These are phyloP conservation scores for Thymallus thymallus DNA, from an alignment of 2,113 vertebrate species.

Conservation along the genomic window DNA sequence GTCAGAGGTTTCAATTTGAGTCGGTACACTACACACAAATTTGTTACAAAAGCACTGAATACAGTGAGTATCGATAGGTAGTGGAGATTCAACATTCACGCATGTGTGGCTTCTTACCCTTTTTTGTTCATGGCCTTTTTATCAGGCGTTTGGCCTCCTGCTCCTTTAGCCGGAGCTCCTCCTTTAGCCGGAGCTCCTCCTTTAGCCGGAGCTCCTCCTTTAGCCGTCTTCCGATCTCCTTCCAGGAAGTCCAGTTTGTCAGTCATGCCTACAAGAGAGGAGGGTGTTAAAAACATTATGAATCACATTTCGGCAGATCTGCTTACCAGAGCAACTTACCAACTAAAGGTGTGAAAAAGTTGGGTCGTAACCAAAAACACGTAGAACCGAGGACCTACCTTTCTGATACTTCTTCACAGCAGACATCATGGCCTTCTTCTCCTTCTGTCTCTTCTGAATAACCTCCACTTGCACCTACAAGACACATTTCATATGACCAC, in stretches of 20 bases:
- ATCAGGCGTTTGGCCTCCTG: conserved; percentile 13
- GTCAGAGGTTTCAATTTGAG: background rate
- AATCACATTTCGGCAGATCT: too few species aligned
- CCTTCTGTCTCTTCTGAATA: conserved; percentile 92
- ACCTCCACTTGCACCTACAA: conserved; percentile 91
- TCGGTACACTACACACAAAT: background rate
- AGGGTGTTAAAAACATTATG: background rate
- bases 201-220: conserved; percentile 34
- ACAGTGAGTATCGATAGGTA: too few species aligned
- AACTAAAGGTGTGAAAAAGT: background rate
- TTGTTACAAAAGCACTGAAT: too few species aligned
- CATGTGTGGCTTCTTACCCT: conserved; percentile 46
- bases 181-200: conserved; percentile 57
- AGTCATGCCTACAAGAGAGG: conserved; percentile 81
- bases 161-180: background rate
- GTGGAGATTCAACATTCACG: too few species aligned
- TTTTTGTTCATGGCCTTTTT: conserved; percentile 64
- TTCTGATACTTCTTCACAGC: conserved; percentile 97
- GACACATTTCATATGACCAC: background rate
- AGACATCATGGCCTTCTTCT: conserved; percentile 91
- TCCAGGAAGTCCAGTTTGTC: conserved; percentile 98
- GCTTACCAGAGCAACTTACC: background rate
- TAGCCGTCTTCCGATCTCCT: conserved; percentile 79
- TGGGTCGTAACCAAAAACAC: background rate
- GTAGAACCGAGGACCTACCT: conserved; percentile 70